Evolutionary conservation across 2,888 invertebrate species (phyloP).

Genomic region (Anorthoa munda): DNA sequence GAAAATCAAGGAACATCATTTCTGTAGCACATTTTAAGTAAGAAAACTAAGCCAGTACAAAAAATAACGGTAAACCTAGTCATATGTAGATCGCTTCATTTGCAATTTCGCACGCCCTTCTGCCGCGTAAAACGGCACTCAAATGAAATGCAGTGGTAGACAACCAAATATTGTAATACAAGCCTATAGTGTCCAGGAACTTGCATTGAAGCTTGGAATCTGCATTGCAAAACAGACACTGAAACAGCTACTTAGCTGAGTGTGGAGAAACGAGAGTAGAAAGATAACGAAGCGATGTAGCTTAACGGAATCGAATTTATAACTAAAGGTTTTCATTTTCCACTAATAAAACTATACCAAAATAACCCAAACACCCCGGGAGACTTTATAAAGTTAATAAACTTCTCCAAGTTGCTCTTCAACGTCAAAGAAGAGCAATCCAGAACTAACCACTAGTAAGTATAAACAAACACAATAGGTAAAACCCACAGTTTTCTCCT

Average conservation of each 20-base stretch:
- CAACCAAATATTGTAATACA: constrained; percentile 39
- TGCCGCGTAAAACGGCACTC: constrained; percentile 44
- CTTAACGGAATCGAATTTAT: background rate
- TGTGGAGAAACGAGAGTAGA: background rate
- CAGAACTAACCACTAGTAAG: background rate
- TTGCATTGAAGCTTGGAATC: constrained; percentile 4
- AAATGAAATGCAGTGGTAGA: constrained; percentile 48
- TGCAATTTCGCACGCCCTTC: constrained; percentile 56
- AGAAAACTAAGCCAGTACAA: constrained; percentile 16
- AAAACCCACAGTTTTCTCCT: constrained; percentile 48
- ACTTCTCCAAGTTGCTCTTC: too few relatives aligned
- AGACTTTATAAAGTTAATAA: too few relatives aligned
- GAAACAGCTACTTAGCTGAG: background rate
- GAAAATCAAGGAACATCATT: background rate
- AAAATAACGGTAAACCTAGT: constrained; percentile 43
- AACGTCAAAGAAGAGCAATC: background rate
- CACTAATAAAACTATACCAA: too few relatives aligned
- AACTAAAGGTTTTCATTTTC: too few relatives aligned
- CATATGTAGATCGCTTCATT: constrained; percentile 54
- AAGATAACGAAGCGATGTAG: background rate
- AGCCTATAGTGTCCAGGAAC: constrained; percentile 2
- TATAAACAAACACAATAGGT: constrained; percentile 25
- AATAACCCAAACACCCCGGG: background rate
- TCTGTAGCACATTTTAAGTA: background rate
- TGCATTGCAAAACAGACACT: constrained; percentile 14